Percentiles rank a stretch among this genome's conserved stretches.
phyloP scores from a whole-genome alignment of 2,888 invertebrate species.

The Spodoptera littoralis region DNA sequence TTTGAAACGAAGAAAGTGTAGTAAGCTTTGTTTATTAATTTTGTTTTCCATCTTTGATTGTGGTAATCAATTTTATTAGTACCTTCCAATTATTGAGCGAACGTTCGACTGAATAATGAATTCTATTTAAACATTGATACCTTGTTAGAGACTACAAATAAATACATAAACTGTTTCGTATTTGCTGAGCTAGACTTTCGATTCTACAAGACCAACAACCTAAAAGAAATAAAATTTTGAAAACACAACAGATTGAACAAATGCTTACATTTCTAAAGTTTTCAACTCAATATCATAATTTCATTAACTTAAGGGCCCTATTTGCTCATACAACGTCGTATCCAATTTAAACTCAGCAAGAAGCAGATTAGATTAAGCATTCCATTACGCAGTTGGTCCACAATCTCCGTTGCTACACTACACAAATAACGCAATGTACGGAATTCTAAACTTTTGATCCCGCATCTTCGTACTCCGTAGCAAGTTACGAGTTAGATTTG shows the following conservation, averaged over 20 bases:
- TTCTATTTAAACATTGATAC: too few species aligned
- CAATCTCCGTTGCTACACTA: slow-evolving; percentile 37
- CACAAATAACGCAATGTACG: slow-evolving; percentile 46
- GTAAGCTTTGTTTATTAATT: too few species aligned
- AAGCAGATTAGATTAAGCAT: slow-evolving; percentile 40
- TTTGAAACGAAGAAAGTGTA: neutral
- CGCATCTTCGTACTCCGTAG: slow-evolving; percentile 66
- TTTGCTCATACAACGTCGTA: slow-evolving; percentile 20
- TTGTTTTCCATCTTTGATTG: too few species aligned
- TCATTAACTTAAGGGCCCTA: slow-evolving; percentile 4
- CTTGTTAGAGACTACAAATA: too few species aligned
- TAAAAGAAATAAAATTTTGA: too few species aligned
- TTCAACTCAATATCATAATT: slow-evolving; percentile 4
- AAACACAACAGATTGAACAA: neutral
- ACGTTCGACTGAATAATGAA: too few species aligned
- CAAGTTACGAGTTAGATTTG: slow-evolving; percentile 69
- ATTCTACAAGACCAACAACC: too few species aligned
- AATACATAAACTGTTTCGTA: too few species aligned
- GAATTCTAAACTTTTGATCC: slow-evolving; percentile 62
- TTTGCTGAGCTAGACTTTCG: too few species aligned
- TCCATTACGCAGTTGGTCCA: slow-evolving; percentile 44
- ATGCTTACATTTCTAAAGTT: neutral
- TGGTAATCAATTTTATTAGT: too few species aligned
- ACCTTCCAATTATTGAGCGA: too few species aligned
- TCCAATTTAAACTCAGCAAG: slow-evolving; percentile 23